Evolutionary conservation across 2,113 vertebrate species (phyloP).

Genomic region (Grus americana): DNA sequence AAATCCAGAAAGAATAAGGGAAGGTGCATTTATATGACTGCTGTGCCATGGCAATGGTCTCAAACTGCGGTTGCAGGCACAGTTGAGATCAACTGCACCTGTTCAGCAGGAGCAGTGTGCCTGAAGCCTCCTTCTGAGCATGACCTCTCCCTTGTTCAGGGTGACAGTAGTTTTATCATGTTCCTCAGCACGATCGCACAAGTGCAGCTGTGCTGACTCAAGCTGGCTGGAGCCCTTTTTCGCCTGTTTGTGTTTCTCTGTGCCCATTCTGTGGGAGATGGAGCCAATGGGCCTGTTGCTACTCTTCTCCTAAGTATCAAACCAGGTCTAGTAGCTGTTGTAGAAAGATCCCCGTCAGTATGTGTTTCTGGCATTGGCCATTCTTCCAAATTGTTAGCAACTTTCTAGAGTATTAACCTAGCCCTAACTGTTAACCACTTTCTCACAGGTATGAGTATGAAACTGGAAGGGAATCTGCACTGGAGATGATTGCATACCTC

Average conservation of each 20-base stretch:
- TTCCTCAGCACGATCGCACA: background rate
- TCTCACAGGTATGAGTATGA: conserved; percentile 87
- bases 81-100: background rate
- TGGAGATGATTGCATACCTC: conserved; percentile 92
- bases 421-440: background rate
- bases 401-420: background rate
- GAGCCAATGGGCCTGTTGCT: background rate
- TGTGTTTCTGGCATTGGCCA: background rate
- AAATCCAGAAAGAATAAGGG: background rate
- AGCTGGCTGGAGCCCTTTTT: background rate
- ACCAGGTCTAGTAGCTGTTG: background rate
- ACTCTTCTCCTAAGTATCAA: background rate
- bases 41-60: background rate
- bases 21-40: background rate
- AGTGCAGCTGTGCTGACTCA: background rate
- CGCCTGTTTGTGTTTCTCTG: background rate
- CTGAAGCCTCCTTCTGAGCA: background rate
- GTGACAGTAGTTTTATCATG: background rate
- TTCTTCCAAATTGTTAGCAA: background rate
- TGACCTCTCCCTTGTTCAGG: background rate
- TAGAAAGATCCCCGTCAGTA: background rate
- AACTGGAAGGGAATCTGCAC: conserved; percentile 88
- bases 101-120: background rate
- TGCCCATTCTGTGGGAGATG: background rate
- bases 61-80: background rate